These are phyloP conservation scores for Sakesphorus luctuosus DNA, from an alignment of 2,113 vertebrate genomes.

Conservation along the genomic window DNA sequence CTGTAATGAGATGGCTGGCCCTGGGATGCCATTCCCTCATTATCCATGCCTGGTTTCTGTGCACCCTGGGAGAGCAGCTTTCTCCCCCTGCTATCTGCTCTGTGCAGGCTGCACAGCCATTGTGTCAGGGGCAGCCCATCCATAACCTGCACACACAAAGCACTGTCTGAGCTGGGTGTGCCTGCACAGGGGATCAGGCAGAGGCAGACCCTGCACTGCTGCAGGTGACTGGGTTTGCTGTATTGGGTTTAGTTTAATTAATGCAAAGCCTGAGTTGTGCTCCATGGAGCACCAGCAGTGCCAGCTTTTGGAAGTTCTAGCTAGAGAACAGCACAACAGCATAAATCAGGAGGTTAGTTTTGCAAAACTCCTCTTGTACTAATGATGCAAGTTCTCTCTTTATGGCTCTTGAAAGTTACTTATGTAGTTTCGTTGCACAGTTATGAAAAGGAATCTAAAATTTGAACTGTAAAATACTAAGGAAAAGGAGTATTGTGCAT, in stretches of 20 bases:
- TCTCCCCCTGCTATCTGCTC: neutral
- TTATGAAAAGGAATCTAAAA: neutral
- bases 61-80: neutral
- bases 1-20: neutral
- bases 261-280: neutral
- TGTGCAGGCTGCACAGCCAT: neutral
- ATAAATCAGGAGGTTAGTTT: neutral
- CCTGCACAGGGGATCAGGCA: neutral
- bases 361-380: neutral
- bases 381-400: neutral
- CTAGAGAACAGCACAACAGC: neutral
- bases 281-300: neutral
- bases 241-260: neutral
- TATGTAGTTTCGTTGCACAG: neutral
- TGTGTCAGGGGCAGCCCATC: accelerated
- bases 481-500: neutral
- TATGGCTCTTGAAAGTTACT: neutral
- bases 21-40: neutral
- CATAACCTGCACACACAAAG: neutral
- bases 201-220: neutral
- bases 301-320: neutral
- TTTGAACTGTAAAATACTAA: neutral
- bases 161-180: neutral
- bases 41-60: neutral
- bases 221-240: neutral